Evolutionary conservation across 2,888 invertebrate species (phyloP).

Genomic region (Nomada goodeniana): DNA sequence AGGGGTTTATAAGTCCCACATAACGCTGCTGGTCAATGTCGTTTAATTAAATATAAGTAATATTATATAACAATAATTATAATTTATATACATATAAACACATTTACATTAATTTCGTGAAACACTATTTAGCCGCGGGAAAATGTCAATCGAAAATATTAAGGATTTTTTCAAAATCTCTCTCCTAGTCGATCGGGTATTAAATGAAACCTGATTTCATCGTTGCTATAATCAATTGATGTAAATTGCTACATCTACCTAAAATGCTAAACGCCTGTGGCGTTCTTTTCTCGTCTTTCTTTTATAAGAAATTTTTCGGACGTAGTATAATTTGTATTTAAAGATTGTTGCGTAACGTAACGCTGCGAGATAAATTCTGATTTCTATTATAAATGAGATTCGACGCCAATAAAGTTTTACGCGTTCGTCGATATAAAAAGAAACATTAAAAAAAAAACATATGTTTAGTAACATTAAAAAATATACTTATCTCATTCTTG

Average conservation of each 20-base stretch:
- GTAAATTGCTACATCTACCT: background rate
- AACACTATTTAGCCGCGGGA: conserved; percentile 57
- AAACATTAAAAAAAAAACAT: conserved; percentile 16
- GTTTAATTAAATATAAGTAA: conserved; percentile 69
- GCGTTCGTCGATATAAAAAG: conserved; percentile 23
- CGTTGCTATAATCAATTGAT: background rate
- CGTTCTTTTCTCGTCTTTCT: background rate
- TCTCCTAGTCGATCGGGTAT: conserved; percentile 15
- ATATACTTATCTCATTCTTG: conserved; percentile 35
- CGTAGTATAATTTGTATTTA: background rate
- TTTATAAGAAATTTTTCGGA: background rate
- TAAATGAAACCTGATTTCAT: conserved; percentile 19
- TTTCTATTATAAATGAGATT: conserved; percentile 14
- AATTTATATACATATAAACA: conserved; percentile 84
- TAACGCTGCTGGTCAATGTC: conserved; percentile 45
- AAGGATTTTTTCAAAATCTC: background rate
- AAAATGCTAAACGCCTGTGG: background rate
- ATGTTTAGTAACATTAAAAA: conserved; percentile 33
- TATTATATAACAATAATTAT: conserved; percentile 78
- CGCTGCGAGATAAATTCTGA: background rate
- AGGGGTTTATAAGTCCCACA: conserved; percentile 24
- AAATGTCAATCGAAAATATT: conserved; percentile 47
- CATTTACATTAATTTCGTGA: conserved; percentile 80
- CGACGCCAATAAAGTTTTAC: conserved; percentile 23
- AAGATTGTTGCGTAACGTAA: conserved; percentile 6